Evolutionary conservation across 2,797 vertebrate species (phyloP).

Genomic region (Peromyscus aztecus): DNA sequence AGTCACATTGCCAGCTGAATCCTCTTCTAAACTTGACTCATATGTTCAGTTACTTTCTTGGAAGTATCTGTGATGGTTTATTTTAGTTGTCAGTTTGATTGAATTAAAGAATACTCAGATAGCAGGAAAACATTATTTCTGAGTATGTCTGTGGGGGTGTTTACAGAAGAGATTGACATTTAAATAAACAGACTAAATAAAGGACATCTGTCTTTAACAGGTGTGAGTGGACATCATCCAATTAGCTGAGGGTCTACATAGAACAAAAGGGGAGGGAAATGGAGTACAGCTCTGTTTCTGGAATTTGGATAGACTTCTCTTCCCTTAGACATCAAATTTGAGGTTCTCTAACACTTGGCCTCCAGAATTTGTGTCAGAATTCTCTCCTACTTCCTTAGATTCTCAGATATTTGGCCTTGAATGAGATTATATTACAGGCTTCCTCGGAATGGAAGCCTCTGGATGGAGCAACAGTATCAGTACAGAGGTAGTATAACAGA

Average conservation of each 20-base stretch:
- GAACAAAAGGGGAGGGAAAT: neutral
- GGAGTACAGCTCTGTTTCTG: neutral
- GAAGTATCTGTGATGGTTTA: neutral
- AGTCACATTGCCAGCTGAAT: neutral
- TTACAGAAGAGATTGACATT: conserved; percentile 1
- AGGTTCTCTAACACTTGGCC: neutral
- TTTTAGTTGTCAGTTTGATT: conserved; percentile 5
- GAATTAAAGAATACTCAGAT: neutral
- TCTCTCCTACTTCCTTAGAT: neutral
- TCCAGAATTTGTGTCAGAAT: neutral
- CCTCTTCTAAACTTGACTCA: neutral
- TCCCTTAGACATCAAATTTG: neutral
- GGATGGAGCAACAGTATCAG: neutral
- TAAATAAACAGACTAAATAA: neutral
- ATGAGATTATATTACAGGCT: neutral
- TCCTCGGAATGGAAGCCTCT: neutral
- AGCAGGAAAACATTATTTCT: neutral
- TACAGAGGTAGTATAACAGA: neutral
- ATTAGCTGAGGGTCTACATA: neutral
- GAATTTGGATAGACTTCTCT: neutral
- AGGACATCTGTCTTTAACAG: neutral
- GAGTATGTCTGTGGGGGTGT: neutral
- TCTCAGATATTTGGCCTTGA: neutral
- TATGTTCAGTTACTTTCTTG: conserved; percentile 22
- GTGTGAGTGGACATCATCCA: neutral